Percentiles rank a stretch among this genome's conserved stretches.
These are phyloP conservation scores for Lepeophtheirus nordmannii DNA, from an alignment of 2,888 invertebrate species.

Conservation along the genomic window DNA sequence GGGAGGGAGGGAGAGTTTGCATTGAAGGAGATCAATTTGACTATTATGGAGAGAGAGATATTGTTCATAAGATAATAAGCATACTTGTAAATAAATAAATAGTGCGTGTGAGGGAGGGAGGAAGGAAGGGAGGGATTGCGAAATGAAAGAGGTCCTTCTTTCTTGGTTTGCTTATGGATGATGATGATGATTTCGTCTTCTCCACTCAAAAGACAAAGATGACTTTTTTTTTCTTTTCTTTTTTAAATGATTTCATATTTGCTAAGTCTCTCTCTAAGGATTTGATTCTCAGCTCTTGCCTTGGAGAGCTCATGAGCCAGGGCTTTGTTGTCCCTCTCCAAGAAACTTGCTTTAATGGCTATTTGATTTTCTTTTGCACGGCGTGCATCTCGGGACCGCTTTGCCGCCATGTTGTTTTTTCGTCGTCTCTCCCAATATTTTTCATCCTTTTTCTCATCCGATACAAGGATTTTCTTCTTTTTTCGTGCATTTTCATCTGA, in stretches of 20 bases:
- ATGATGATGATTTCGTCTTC: too few species aligned
- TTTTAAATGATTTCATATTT: slow-evolving; percentile 15
- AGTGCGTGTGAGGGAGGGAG: neutral
- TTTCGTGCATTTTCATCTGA: neutral
- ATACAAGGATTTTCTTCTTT: slow-evolving; percentile 9
- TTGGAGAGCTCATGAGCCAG: slow-evolving; percentile 19
- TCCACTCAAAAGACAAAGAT: too few species aligned
- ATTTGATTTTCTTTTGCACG: slow-evolving; percentile 23
- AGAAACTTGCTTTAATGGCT: slow-evolving; percentile 20
- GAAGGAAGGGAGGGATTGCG: neutral
- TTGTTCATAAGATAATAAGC: neutral
- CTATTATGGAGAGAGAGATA: neutral
- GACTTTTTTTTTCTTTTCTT: too few species aligned
- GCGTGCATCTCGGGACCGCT: slow-evolving; percentile 18
- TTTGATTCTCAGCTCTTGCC: slow-evolving; percentile 17
- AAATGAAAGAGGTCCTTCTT: too few species aligned
- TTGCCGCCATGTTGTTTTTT: slow-evolving; percentile 25
- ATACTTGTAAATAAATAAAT: neutral
- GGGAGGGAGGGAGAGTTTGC: slow-evolving; percentile 22
- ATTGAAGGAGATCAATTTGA: slow-evolving; percentile 18
- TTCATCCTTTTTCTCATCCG: slow-evolving; percentile 22
- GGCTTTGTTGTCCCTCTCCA: slow-evolving; percentile 21
- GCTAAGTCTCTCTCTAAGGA: slow-evolving; percentile 15
- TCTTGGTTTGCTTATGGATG: too few species aligned
- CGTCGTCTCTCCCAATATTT: slow-evolving; percentile 23